Conservation (phyloP, 1,140 invertebrate genomes). For the Drosophila pruinosa region DNA sequence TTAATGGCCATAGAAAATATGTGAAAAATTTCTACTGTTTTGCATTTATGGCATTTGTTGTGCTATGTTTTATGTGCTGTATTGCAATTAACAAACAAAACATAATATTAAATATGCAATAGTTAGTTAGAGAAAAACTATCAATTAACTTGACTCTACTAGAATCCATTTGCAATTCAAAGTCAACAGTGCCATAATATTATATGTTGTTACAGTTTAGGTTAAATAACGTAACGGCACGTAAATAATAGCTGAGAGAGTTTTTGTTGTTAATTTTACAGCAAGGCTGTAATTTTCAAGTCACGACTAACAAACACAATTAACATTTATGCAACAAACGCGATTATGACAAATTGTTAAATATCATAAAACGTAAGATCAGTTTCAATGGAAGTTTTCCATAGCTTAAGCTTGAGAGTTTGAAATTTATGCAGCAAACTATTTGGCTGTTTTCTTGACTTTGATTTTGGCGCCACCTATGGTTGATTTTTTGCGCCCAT, state of each 20-base stretch:
- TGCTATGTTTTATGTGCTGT: background rate
- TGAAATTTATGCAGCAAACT: background rate
- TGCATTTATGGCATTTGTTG: constrained; percentile 32
- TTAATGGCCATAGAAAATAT: constrained; percentile 41
- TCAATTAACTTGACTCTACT: background rate
- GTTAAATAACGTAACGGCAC: background rate
- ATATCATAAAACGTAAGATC: background rate
- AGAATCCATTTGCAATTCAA: background rate
- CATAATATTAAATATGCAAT: background rate
- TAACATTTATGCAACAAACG: constrained; percentile 9
- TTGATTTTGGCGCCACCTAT: constrained; percentile 85
- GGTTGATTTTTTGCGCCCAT: constrained; percentile 86
- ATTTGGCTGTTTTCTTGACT: constrained; percentile 57
- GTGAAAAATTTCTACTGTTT: constrained; percentile 65
- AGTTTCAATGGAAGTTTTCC: background rate
- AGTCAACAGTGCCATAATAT: background rate
- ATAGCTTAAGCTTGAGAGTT: constrained; percentile 63
- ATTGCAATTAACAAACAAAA: background rate
- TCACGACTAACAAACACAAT: constrained; percentile 4
- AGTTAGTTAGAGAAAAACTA: background rate
- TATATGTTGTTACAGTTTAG: background rate
- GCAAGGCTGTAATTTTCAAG: constrained; percentile 1
- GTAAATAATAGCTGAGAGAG: background rate
- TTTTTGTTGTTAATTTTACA: background rate
- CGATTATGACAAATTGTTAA: background rate